A percentile compares a stretch with the other conserved stretches of the same genome.
phyloP scores from a whole-genome alignment of 1,140 invertebrate species.

The Fopius arisanus region DNA sequence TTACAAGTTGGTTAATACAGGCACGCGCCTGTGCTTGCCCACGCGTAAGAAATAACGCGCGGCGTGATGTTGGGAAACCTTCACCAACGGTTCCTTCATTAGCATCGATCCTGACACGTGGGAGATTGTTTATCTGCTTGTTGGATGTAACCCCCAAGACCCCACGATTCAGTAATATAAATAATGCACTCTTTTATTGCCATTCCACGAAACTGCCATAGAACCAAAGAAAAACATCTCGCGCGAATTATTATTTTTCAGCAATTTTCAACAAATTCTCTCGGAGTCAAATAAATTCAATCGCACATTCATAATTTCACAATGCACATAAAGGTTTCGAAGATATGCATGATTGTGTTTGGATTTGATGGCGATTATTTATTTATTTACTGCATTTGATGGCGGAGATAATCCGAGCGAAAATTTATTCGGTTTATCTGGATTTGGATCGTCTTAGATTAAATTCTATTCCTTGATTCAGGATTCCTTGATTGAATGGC shows the following conservation, averaged over 20 bases:
- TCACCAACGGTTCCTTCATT: slow-evolving; percentile 43
- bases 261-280: background rate
- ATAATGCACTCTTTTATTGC: slow-evolving; percentile 19
- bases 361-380: background rate
- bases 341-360: background rate
- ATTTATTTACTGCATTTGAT: background rate
- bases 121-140: slow-evolving; percentile 47
- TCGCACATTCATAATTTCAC: background rate
- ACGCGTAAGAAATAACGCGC: slow-evolving; percentile 25
- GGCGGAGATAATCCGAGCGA: background rate
- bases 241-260: background rate
- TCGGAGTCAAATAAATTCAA: background rate
- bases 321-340: background rate
- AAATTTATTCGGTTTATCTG: no score
- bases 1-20: slow-evolving; percentile 17
- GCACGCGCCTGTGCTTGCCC: slow-evolving; percentile 32
- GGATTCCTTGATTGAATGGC: no score
- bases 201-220: background rate
- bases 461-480: no score
- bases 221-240: background rate
- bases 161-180: slow-evolving; percentile 4
- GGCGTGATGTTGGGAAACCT: slow-evolving; percentile 25
- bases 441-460: no score
- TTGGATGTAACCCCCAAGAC: slow-evolving; percentile 15
- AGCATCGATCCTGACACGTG: slow-evolving; percentile 49